A percentile compares a stretch with the other conserved stretches of the same genome.
These are phyloP conservation scores for Dinoponera quadriceps DNA, from an alignment of 1,140 invertebrate genomes.

Conservation along the genomic window DNA sequence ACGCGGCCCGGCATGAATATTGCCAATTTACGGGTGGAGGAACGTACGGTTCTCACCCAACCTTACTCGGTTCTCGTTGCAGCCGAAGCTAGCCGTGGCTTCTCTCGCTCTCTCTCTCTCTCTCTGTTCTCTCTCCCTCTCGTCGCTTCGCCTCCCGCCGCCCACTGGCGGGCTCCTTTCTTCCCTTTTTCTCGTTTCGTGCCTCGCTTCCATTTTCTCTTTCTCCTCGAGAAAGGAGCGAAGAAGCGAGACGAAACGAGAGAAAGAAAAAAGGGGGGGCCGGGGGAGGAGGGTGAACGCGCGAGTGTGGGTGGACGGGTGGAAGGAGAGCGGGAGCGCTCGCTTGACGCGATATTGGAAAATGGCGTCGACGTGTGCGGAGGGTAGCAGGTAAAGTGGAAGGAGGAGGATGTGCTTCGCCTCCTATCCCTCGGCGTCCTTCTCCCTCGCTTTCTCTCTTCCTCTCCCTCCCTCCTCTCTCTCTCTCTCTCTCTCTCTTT, in stretches of 20 bases:
- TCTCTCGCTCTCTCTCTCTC: conserved; percentile 60
- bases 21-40: conserved; percentile 77
- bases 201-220: conserved; percentile 60
- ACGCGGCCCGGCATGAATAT: conserved; percentile 78
- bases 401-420: conserved; percentile 69
- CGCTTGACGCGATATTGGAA: conserved; percentile 84
- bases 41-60: conserved; percentile 78
- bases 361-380: conserved; percentile 84
- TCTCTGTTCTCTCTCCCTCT: conserved; percentile 50
- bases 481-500: conserved; percentile 26
- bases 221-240: conserved; percentile 57
- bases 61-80: conserved; percentile 67
- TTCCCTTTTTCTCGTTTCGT: conserved; percentile 74
- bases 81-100: conserved; percentile 58
- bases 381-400: conserved; percentile 69
- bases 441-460: conserved; percentile 59
- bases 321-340: conserved; percentile 67
- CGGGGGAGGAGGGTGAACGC: conserved; percentile 47
- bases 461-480: conserved; percentile 10
- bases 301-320: conserved; percentile 63
- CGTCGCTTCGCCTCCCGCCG: conserved; percentile 36
- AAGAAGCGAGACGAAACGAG: conserved; percentile 59
- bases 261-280: conserved; percentile 42
- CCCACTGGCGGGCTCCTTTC: conserved; percentile 43
- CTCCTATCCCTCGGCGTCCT: conserved; percentile 62